Evolutionary conservation across 2,113 vertebrate genomes (phyloP), one percentile per base, ranked within the genome.

Genomic region (Progne subis): DNA sequence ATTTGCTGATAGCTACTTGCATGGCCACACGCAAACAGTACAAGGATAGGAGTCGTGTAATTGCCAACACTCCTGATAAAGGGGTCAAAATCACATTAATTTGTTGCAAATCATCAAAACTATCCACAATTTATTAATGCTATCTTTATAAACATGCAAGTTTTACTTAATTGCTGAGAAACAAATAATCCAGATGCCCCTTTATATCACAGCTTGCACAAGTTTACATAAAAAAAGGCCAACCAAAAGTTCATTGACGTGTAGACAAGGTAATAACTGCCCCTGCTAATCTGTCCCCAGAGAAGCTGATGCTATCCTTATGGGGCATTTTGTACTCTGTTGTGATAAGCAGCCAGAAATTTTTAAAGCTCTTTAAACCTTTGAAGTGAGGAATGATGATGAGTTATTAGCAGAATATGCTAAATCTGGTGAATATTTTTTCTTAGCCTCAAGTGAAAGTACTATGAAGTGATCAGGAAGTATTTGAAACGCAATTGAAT

Each of bases 321-420:
- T 14, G 75, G 20, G 37, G 8, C 70, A 15, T 77, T 88, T 85
- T 86, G 24, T 92, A 75, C 12, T 17, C 68, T 78, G 11, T 14
- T 81, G n/a, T 77, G 28, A 52, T 80, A 57, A 89, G 31, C 20
- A 68, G 44, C 3, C 75, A 80, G 81, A 83, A 89, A 81, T 50
- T 76, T 93, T 86, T 81, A 75, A 92, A 80, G 15, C 46, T 37
- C 31, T 96, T 68, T 57, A 92, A 60, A 78, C 31, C 14, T 96
- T 92, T 89, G 60, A 94, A 78, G 74, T 83, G 44, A 88, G 64
- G 43, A 83, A 71, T 41, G 28, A 80, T 92, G 61, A 67, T 78
- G 44, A 61, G 31, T 71, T 92, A 88, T 67, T 89, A 93, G 70
- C 41, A 80, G 60, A 78, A 79, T 80, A 70, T 56, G 11, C 88